These are phyloP conservation scores for Manis javanica DNA, from an alignment of 2,797 vertebrate species.

Conservation along the genomic window DNA sequence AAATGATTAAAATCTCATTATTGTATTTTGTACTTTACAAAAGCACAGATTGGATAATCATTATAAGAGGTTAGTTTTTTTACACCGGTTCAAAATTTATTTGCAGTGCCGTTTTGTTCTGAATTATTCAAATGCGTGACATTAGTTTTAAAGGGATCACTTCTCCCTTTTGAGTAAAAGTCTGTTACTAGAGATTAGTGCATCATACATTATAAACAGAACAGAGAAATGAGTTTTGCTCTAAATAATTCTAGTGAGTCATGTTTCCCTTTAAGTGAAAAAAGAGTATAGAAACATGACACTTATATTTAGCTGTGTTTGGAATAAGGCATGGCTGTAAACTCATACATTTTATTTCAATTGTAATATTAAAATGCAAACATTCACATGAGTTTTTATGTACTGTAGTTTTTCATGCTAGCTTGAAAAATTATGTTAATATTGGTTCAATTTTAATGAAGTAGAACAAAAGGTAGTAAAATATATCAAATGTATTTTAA, in stretches of 20 bases:
- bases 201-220: constrained; percentile 52
- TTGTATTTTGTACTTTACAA: constrained; percentile 13
- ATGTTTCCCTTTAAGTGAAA: constrained; percentile 63
- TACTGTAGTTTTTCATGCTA: constrained; percentile 63
- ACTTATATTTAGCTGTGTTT: constrained; percentile 73
- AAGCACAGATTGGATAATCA: neutral
- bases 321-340: constrained; percentile 62
- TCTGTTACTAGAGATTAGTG: constrained; percentile 50
- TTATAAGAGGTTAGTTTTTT: constrained; percentile 20
- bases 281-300: constrained; percentile 43
- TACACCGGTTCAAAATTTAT: constrained; percentile 52
- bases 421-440: constrained; percentile 71
- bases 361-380: constrained; percentile 76
- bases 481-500: constrained; percentile 71
- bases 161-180: constrained; percentile 75
- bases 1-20: constrained; percentile 42
- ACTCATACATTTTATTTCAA: constrained; percentile 62
- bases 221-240: constrained; percentile 45
- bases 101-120: constrained; percentile 3
- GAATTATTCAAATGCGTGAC: constrained; percentile 78
- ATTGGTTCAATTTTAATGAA: constrained; percentile 81
- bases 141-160: constrained; percentile 82
- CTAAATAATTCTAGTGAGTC: constrained; percentile 68
- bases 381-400: constrained; percentile 73
- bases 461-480: constrained; percentile 76